Conservation (phyloP, 2,797 vertebrate genomes). For the Philypnodon macrostomus region DNA sequence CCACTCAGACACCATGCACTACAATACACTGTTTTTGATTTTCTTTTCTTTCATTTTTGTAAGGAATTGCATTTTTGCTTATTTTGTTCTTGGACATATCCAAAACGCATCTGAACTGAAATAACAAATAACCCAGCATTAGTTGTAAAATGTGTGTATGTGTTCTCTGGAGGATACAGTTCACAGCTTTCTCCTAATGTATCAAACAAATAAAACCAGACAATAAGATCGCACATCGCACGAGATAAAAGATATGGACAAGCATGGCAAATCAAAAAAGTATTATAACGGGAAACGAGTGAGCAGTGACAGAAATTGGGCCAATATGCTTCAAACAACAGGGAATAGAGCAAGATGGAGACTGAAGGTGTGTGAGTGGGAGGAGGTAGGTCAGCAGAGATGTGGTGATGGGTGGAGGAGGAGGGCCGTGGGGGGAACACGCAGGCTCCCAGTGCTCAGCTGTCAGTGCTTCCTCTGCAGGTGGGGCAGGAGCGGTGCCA, state of each 20-base stretch:
- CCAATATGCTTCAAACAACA: conserved; percentile 60
- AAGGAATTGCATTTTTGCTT: not conserved
- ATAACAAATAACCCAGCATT: conserved; percentile 13
- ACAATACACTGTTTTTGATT: not conserved
- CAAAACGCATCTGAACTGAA: conserved; percentile 8
- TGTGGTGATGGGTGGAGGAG: conserved; percentile 61
- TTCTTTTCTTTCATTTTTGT: too few species aligned
- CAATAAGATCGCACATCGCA: conserved; percentile 7
- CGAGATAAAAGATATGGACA: conserved; percentile 30
- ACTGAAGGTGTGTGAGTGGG: conserved; percentile 64
- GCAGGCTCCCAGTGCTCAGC: conserved; percentile 76
- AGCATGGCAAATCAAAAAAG: conserved; percentile 40
- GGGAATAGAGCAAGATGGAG: conserved; percentile 45
- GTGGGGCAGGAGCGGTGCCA: conserved; percentile 80
- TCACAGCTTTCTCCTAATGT: conserved; percentile 5
- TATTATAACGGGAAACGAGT: conserved; percentile 30
- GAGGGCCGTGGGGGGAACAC: conserved; percentile 28
- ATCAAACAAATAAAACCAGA: conserved; percentile 15
- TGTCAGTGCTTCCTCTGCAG: conserved; percentile 85
- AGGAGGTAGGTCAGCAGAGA: conserved; percentile 71
- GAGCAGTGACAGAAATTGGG: conserved; percentile 55
- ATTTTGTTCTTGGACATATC: not conserved
- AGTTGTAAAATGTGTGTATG: not conserved
- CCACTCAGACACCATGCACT: too few species aligned
- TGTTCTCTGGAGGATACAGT: conserved; percentile 4